These are phyloP conservation scores for Drosophila merina DNA, from an alignment of 2,888 invertebrate species.

Conservation along the genomic window DNA sequence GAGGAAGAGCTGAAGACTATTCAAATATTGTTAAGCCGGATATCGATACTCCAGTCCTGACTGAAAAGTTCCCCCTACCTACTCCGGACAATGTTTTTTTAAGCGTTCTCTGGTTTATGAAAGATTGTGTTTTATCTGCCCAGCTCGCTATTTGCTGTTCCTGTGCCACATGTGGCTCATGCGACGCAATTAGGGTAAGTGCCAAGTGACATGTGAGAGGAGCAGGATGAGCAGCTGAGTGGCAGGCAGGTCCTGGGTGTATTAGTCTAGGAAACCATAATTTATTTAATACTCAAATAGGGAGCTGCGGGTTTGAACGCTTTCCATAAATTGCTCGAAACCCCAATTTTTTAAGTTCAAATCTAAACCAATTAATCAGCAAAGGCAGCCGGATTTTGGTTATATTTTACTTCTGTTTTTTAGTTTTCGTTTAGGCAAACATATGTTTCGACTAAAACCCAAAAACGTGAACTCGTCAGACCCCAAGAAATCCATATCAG, in stretches of 20 bases:
- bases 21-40: slow-evolving; percentile 57
- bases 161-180: slow-evolving; percentile 54
- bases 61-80: slow-evolving; percentile 8
- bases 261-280: not conserved
- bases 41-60: slow-evolving; percentile 62
- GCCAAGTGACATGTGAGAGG: slow-evolving; percentile 62
- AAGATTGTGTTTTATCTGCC: slow-evolving; percentile 42
- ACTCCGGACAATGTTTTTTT: slow-evolving; percentile 3
- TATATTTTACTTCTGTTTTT: slow-evolving; percentile 2
- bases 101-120: slow-evolving; percentile 15
- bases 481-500: slow-evolving; percentile 47
- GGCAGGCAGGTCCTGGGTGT: slow-evolving; percentile 19
- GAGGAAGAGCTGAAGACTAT: slow-evolving; percentile 39
- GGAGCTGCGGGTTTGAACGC: not conserved
- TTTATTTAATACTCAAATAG: not conserved
- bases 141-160: slow-evolving; percentile 19
- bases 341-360: slow-evolving; percentile 9
- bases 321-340: too few species aligned
- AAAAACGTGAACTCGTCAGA: slow-evolving; percentile 42
- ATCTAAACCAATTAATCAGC: slow-evolving; percentile 75
- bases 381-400: slow-evolving; percentile 18
- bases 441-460: slow-evolving; percentile 64
- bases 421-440: slow-evolving; percentile 48
- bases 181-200: slow-evolving; percentile 48
- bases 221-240: slow-evolving; percentile 26